These are phyloP conservation scores for Drosophila flavopinicola DNA, from an alignment of 2,888 invertebrate species.

Conservation along the genomic window DNA sequence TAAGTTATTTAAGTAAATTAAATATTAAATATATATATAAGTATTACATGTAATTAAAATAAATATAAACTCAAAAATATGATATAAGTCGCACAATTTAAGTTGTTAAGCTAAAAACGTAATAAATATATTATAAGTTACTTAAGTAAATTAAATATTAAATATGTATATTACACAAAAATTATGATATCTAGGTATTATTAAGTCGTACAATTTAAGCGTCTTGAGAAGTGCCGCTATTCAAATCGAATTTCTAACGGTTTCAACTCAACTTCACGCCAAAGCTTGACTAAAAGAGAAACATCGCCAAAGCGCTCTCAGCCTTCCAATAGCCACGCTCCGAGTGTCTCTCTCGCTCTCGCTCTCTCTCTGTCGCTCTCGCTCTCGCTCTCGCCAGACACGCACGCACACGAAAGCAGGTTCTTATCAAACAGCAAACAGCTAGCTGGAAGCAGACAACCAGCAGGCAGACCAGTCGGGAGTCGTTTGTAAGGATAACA, in stretches of 20 bases:
- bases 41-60: neutral
- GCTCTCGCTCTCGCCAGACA: conserved; percentile 6
- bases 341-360: conserved; percentile 14
- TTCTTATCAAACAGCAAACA: conserved; percentile 67
- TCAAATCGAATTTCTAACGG: conserved; percentile 34
- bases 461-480: conserved; percentile 28
- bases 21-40: too few species aligned
- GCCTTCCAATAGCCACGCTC: conserved; percentile 46
- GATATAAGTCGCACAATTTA: neutral
- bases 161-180: too few species aligned
- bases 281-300: conserved; percentile 34
- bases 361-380: too few species aligned
- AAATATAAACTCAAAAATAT: neutral
- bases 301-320: conserved; percentile 28
- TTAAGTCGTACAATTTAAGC: too few species aligned
- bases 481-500: conserved; percentile 68
- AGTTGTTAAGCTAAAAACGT: neutral
- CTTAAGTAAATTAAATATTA: too few species aligned
- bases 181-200: too few species aligned
- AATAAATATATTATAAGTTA: too few species aligned
- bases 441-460: conserved; percentile 61
- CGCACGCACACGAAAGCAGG: conserved; percentile 48
- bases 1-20: too few species aligned
- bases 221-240: neutral
- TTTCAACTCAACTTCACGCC: neutral